phyloP scores from a whole-genome alignment of 1,140 invertebrate species.

The Lasaia peninsularis region DNA sequence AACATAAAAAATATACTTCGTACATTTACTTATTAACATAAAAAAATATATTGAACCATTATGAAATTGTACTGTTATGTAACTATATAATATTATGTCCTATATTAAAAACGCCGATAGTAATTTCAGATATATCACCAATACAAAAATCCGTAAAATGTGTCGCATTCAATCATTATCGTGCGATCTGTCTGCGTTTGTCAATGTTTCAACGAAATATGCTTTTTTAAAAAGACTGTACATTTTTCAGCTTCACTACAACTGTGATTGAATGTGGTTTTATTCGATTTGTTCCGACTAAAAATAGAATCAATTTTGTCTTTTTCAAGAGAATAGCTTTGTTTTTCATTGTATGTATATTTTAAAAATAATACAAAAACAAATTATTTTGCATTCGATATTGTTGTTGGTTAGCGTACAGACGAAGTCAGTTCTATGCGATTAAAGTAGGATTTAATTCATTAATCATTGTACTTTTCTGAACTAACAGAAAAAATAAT shows the following conservation, averaged over 20 bases:
- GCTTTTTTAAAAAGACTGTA: background rate
- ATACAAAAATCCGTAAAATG: constrained; percentile 3
- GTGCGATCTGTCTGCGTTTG: constrained; percentile 5
- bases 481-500: too few species aligned
- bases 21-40: too few species aligned
- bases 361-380: background rate
- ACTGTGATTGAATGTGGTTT: constrained; percentile 11
- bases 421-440: background rate
- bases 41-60: too few species aligned
- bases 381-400: background rate
- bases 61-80: too few species aligned
- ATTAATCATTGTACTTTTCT: too few species aligned
- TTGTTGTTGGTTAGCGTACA: background rate
- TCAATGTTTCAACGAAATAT: constrained; percentile 11
- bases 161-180: background rate
- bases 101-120: too few species aligned
- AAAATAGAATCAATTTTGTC: constrained; percentile 1
- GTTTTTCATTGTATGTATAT: background rate
- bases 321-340: constrained; percentile 1
- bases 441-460: too few species aligned
- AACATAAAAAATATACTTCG: too few species aligned
- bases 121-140: background rate
- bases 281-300: constrained; percentile 3
- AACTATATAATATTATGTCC: too few species aligned
- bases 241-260: constrained; percentile 6